Conservation (phyloP, 1,140 invertebrate genomes). For the Nylanderia fulva region DNA sequence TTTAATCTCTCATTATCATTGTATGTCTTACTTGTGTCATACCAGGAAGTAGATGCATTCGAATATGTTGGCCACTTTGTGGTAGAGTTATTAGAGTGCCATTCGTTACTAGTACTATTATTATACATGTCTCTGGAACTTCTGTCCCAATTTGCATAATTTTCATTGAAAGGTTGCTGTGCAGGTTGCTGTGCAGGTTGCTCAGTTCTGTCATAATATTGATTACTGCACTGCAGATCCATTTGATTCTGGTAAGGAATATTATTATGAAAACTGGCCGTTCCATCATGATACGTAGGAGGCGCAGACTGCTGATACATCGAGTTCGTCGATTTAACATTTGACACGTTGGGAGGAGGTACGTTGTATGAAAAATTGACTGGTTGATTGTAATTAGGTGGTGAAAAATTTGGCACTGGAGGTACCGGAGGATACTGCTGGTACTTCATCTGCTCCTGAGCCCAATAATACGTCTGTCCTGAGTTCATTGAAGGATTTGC, state of each 20-base stretch:
- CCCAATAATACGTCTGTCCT: conserved; percentile 76
- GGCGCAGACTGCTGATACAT: conserved; percentile 29
- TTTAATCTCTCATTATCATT: conserved; percentile 40
- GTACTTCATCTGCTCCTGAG: conserved; percentile 71
- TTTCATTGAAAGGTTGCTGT: conserved; percentile 48
- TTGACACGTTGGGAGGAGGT: conserved; percentile 52
- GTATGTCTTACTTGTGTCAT: conserved; percentile 26
- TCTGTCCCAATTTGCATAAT: conserved; percentile 69
- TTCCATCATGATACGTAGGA: conserved; percentile 35
- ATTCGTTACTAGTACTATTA: conserved; percentile 45
- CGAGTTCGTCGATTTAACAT: conserved; percentile 43
- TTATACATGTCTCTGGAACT: conserved; percentile 57
- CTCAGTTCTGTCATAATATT: conserved; percentile 53
- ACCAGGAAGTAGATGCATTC: conserved; percentile 40
- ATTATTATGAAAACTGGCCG: conserved; percentile 38
- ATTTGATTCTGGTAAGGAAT: conserved; percentile 26
- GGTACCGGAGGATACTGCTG: conserved; percentile 75
- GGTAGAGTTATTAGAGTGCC: conserved; percentile 55
- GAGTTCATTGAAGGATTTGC: conserved; percentile 72
- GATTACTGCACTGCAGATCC: conserved; percentile 42
- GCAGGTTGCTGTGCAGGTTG: conserved; percentile 55
- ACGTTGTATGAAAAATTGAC: conserved; percentile 69
- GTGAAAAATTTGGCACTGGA: conserved; percentile 70
- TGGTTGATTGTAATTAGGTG: conserved; percentile 75
- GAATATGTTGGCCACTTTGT: conserved; percentile 55